These are phyloP conservation scores for Ictalurus furcatus DNA, from an alignment of 2,113 vertebrate species.

Conservation along the genomic window DNA sequence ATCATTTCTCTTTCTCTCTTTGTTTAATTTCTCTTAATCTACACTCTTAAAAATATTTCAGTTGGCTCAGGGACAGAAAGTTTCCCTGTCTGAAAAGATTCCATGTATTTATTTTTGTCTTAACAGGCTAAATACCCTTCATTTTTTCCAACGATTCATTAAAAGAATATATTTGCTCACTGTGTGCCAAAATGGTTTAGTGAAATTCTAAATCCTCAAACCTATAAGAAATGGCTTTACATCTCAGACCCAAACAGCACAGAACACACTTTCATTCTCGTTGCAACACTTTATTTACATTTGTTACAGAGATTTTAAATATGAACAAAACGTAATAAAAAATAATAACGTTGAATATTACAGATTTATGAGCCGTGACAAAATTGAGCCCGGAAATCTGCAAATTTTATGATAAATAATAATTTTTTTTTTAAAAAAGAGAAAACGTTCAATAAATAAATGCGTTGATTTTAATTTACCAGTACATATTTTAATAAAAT, in stretches of 20 bases:
- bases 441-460: constrained; percentile 40
- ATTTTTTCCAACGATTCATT: not conserved
- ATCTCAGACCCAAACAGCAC: not conserved
- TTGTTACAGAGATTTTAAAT: constrained; percentile 18
- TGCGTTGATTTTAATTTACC: constrained; percentile 36
- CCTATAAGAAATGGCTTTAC: not conserved
- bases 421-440: constrained; percentile 12
- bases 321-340: not conserved
- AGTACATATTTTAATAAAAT: constrained; percentile 22
- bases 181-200: not conserved
- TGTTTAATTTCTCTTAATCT: not conserved
- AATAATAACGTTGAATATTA: not conserved
- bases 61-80: not conserved
- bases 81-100: not conserved
- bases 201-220: not conserved
- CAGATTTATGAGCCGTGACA: constrained; percentile 5
- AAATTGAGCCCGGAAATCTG: not conserved
- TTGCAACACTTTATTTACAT: constrained; percentile 24
- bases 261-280: not conserved
- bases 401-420: constrained; percentile 47
- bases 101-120: not conserved
- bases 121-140: not conserved
- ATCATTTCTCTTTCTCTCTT: not conserved
- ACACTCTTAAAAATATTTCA: not conserved
- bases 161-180: not conserved